phyloP scores from a whole-genome alignment of 1,140 invertebrate species.

The Megathymus violae region DNA sequence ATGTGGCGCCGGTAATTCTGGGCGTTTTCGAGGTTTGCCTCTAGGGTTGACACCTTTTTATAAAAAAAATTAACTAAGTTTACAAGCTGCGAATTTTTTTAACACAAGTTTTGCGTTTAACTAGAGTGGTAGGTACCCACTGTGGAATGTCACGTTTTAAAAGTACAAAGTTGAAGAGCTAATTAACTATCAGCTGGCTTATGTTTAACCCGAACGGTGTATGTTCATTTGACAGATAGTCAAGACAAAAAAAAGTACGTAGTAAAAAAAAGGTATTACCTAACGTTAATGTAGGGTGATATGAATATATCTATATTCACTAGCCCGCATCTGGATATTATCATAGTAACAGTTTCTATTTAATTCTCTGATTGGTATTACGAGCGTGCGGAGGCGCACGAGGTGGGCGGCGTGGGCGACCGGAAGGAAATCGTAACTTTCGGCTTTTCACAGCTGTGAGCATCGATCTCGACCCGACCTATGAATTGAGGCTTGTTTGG shows the following conservation, averaged over 20 bases:
- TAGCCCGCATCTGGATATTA: slow-evolving; percentile 48
- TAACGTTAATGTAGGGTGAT: neutral
- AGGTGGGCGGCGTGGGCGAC: slow-evolving; percentile 66
- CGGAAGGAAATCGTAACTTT: slow-evolving; percentile 73
- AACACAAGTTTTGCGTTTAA: too few relatives aligned
- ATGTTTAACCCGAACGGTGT: too few relatives aligned
- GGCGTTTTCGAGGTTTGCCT: too few relatives aligned
- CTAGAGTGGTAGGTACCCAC: too few relatives aligned
- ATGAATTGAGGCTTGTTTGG: slow-evolving; percentile 13
- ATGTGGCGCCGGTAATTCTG: too few relatives aligned
- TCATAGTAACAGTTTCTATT: slow-evolving; percentile 63
- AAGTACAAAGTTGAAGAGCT: too few relatives aligned
- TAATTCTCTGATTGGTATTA: slow-evolving; percentile 69
- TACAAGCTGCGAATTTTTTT: too few relatives aligned
- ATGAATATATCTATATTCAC: slow-evolving; percentile 34
- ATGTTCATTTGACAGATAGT: too few relatives aligned
- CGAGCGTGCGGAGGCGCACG: slow-evolving; percentile 51
- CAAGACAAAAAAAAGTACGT: neutral
- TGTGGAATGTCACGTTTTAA: too few relatives aligned
- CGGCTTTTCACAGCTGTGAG: slow-evolving; percentile 46
- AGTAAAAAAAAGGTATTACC: neutral
- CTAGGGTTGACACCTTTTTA: too few relatives aligned
- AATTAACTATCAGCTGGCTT: too few relatives aligned
- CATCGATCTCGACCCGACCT: slow-evolving; percentile 18
- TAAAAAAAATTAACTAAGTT: too few relatives aligned